These are phyloP conservation scores for Drosophila arawakana DNA, from an alignment of 1,140 invertebrate species.

Conservation along the genomic window DNA sequence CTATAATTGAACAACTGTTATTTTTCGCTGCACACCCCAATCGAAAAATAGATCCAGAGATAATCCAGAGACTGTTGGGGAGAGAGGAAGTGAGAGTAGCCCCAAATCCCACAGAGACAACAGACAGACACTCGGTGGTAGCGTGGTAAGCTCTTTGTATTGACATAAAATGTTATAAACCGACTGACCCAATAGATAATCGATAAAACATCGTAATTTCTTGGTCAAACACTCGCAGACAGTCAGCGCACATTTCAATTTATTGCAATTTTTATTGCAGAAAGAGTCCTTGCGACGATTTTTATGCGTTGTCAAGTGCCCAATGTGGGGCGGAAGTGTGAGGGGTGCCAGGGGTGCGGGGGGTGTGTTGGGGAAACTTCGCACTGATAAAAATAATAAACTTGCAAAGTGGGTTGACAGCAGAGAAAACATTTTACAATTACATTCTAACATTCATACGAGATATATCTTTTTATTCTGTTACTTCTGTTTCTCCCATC, in stretches of 20 bases:
- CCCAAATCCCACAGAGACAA: neutral
- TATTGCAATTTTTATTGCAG: constrained; percentile 74
- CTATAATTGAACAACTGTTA: constrained; percentile 51
- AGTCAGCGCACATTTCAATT: constrained; percentile 66
- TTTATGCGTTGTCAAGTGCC: constrained; percentile 73
- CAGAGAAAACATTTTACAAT: constrained; percentile 70
- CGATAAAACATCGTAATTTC: constrained; percentile 65
- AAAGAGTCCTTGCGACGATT: constrained; percentile 57
- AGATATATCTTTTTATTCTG: neutral
- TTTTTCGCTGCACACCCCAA: constrained; percentile 7
- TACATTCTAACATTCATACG: constrained; percentile 28
- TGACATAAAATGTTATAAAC: constrained; percentile 66
- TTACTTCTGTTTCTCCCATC: neutral
- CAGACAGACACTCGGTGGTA: constrained; percentile 15
- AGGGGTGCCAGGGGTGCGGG: too few relatives aligned
- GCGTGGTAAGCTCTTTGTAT: constrained; percentile 28
- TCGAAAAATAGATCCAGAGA: constrained; percentile 46
- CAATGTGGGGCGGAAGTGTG: constrained; percentile 1
- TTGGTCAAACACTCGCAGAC: constrained; percentile 51
- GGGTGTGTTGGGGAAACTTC: constrained; percentile 10
- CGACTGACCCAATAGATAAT: constrained; percentile 47
- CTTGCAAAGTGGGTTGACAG: constrained; percentile 44
- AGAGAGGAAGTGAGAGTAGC: neutral
- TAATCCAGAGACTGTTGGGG: neutral
- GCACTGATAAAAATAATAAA: constrained; percentile 76